A percentile compares a stretch with the other conserved stretches of the same genome.
Evolutionary conservation across 2,888 invertebrate genomes (phyloP).

Genomic region (Phengaris arion): DNA sequence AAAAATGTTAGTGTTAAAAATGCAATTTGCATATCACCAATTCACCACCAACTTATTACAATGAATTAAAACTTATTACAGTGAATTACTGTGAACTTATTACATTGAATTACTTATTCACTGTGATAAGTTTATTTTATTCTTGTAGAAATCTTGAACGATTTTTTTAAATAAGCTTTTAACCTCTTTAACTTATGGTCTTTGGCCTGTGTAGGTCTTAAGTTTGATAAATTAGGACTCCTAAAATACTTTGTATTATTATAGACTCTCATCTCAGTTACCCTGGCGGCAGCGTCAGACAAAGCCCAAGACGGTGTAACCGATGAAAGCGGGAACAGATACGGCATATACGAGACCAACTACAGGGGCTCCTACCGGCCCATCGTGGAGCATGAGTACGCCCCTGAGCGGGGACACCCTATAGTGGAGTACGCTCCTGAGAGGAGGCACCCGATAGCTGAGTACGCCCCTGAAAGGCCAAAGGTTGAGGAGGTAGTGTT

Average conservation of each 20-base stretch:
- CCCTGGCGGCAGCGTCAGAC: conserved; percentile 30
- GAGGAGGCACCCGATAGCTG: background rate
- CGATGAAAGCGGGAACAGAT: conserved; percentile 6
- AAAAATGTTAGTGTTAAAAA: too few relatives aligned
- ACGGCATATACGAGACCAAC: conserved; percentile 9
- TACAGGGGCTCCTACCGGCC: conserved; percentile 2
- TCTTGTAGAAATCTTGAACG: too few relatives aligned
- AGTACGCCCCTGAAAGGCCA: background rate
- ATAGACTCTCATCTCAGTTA: conserved; percentile 34
- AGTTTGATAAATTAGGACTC: background rate
- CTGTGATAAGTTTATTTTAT: too few relatives aligned
- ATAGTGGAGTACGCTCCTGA: background rate
- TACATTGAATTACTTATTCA: too few relatives aligned
- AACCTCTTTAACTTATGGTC: background rate
- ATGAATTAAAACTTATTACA: too few relatives aligned
- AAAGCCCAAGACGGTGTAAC: conserved; percentile 15
- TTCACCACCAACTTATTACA: too few relatives aligned
- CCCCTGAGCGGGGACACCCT: background rate
- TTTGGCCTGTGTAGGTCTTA: too few relatives aligned
- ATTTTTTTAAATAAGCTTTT: background rate
- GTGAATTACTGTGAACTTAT: too few relatives aligned
- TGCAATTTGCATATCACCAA: too few relatives aligned
- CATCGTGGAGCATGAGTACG: background rate
- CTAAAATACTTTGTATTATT: conserved; percentile 9
- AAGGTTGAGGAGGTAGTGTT: background rate